phyloP scores from a whole-genome alignment of 2,113 vertebrate genomes.

The Lanius collurio region DNA sequence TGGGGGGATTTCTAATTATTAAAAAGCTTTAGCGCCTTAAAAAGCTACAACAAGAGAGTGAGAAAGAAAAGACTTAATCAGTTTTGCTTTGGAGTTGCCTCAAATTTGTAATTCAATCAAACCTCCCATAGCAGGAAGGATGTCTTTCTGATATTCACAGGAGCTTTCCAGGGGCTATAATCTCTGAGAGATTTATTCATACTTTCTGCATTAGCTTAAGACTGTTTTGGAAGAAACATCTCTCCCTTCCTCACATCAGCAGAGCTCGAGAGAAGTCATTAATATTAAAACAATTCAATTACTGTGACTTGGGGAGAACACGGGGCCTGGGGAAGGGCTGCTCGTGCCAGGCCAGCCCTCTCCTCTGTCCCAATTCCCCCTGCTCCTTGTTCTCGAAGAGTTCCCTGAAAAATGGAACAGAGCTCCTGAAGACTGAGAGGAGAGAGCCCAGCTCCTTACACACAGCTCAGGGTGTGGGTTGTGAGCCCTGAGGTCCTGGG shows the following conservation, averaged over 20 bases:
- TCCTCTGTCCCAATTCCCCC: not conserved
- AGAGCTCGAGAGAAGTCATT: constrained; percentile 29
- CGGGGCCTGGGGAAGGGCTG: not conserved
- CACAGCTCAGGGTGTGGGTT: not conserved
- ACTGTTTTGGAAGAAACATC: constrained; percentile 45
- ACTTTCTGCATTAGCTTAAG: constrained; percentile 62
- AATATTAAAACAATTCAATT: constrained; percentile 62
- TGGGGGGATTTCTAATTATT: not conserved
- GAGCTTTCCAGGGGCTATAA: constrained; percentile 64
- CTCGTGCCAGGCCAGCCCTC: not conserved
- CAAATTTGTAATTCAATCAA: constrained; percentile 68
- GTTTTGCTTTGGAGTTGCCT: constrained; percentile 58
- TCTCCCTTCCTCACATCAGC: constrained; percentile 16
- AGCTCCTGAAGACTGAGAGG: not conserved
- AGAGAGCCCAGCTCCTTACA: not conserved
- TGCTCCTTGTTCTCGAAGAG: not conserved
- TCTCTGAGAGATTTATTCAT: constrained; percentile 67
- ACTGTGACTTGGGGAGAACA: not conserved
- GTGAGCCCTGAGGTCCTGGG: not conserved
- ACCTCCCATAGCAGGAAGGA: constrained; percentile 41
- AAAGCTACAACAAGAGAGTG: not conserved
- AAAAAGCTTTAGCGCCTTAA: constrained; percentile 3
- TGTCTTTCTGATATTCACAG: constrained; percentile 49
- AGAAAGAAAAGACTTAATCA: constrained; percentile 63
- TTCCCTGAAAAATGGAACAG: not conserved